These are phyloP conservation scores for Endomychus coccineus DNA, from an alignment of 2,888 invertebrate genomes.

Conservation along the genomic window DNA sequence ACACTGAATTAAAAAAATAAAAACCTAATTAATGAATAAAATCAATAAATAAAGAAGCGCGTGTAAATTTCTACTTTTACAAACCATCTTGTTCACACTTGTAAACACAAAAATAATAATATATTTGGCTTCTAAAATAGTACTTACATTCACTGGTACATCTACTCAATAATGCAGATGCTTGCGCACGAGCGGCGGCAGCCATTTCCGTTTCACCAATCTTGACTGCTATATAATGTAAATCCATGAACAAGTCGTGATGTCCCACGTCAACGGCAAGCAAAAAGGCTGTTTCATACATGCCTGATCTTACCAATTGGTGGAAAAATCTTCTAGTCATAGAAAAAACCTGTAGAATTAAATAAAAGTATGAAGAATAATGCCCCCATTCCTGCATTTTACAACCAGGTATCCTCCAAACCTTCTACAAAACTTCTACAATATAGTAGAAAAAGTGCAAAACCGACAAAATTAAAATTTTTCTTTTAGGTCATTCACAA, in stretches of 20 bases:
- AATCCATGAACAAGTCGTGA: conserved; percentile 81
- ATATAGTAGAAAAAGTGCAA: conserved; percentile 1
- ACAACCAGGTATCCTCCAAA: conserved; percentile 1
- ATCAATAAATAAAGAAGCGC: too few relatives aligned
- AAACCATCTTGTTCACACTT: too few relatives aligned
- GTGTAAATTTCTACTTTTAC: too few relatives aligned
- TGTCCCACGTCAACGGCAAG: conserved; percentile 79
- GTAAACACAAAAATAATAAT: neutral
- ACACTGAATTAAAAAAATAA: too few relatives aligned
- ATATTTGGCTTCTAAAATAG: neutral
- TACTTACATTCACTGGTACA: conserved; percentile 40
- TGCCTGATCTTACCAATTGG: conserved; percentile 66
- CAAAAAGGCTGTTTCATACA: conserved; percentile 75
- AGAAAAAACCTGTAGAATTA: conserved; percentile 57
- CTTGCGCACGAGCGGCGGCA: conserved; percentile 62
- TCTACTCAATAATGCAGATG: conserved; percentile 44
- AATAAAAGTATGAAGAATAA: too few relatives aligned
- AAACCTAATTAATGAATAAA: too few relatives aligned
- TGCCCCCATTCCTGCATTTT: too few relatives aligned
- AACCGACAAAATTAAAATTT: too few relatives aligned
- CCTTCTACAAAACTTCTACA: neutral
- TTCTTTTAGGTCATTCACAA: too few relatives aligned
- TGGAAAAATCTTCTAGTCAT: conserved; percentile 83
- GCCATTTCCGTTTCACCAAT: conserved; percentile 57
- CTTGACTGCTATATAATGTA: conserved; percentile 64